Evolutionary conservation across 2,888 invertebrate species (phyloP).

Genomic region (Athalia rosae): DNA sequence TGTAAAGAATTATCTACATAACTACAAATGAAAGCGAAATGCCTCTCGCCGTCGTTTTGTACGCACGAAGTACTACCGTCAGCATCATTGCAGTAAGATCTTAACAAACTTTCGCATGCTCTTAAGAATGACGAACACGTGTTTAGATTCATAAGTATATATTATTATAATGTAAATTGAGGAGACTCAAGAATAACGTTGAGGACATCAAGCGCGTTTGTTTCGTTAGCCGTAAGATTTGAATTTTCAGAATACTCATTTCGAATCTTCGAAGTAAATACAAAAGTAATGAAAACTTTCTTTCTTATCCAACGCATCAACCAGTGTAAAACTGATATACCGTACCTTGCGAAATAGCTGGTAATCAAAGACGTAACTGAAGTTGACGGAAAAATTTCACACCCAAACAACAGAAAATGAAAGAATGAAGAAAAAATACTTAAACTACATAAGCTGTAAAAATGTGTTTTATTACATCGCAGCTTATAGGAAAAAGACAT

Average conservation of each 20-base stretch:
- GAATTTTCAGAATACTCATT: background rate
- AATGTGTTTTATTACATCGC: slow-evolving; percentile 61
- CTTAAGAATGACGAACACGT: background rate
- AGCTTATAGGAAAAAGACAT: slow-evolving; percentile 56
- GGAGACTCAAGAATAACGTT: background rate
- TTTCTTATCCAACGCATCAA: no score
- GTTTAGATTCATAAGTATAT: background rate
- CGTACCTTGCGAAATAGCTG: no score
- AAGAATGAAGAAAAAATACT: background rate
- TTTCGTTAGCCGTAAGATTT: background rate
- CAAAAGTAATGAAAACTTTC: no score
- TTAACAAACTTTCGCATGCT: slow-evolving; percentile 1
- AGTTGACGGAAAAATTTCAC: background rate
- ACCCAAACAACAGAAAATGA: background rate
- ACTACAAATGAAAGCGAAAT: slow-evolving; percentile 5
- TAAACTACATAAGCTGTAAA: slow-evolving; percentile 53
- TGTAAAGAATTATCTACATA: no score
- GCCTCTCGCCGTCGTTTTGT: background rate
- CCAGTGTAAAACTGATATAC: no score
- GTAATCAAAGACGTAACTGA: no score
- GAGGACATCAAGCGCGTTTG: background rate
- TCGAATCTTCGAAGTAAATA: no score
- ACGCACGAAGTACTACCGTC: slow-evolving; percentile 9
- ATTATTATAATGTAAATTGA: background rate
- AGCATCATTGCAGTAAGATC: background rate